phyloP scores from a whole-genome alignment of 2,113 vertebrate species.

The Tringa solitaria region DNA sequence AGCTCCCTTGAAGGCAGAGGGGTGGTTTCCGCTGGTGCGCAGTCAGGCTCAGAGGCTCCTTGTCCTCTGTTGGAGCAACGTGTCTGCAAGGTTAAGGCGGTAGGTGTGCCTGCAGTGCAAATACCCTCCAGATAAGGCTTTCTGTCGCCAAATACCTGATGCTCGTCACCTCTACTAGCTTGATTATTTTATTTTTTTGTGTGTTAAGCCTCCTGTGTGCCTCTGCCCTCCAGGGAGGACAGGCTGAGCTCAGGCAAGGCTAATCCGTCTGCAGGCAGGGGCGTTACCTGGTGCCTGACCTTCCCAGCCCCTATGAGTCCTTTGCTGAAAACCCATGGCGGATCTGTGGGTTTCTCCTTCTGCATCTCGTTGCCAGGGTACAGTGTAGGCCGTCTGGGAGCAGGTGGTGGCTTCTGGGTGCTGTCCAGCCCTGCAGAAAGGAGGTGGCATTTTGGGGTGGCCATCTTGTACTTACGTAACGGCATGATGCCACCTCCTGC shows the following conservation, averaged over 20 bases:
- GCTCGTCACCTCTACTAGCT: neutral
- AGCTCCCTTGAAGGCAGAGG: neutral
- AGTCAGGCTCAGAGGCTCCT: neutral
- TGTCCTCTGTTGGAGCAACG: neutral
- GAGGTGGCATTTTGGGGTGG: neutral
- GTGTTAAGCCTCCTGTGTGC: neutral
- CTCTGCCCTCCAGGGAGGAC: neutral
- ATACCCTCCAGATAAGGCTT: neutral
- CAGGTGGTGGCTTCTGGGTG: neutral
- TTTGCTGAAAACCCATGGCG: neutral
- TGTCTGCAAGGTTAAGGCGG: neutral
- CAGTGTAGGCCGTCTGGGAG: fast-evolving
- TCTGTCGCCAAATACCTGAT: neutral
- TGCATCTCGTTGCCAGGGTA: fast-evolving
- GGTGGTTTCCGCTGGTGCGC: neutral
- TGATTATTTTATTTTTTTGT: neutral
- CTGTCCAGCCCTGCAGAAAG: neutral
- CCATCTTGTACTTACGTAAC: constrained; percentile 20
- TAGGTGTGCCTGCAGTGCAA: neutral
- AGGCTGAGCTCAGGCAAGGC: neutral
- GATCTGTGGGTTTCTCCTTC: neutral
- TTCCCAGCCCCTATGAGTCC: fast-evolving
- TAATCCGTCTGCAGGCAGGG: neutral
- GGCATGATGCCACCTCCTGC: neutral
- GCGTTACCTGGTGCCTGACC: neutral